phyloP scores from a whole-genome alignment of 2,888 invertebrate genomes.

The Flexamia atlantica region DNA sequence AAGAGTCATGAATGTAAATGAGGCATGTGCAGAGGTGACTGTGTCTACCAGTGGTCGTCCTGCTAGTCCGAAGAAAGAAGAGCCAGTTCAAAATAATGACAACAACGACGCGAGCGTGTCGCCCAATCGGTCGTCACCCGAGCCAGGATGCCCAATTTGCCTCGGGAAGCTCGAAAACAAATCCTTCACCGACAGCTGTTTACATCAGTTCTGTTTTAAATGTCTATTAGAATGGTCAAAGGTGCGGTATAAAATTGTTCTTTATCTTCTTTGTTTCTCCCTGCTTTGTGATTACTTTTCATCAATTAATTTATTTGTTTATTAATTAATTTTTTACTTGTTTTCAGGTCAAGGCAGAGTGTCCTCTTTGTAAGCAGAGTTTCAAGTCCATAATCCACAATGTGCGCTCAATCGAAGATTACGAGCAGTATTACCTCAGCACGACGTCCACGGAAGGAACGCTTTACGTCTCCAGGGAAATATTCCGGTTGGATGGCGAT shows the following conservation, averaged over 20 bases:
- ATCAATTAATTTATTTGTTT: too few relatives aligned
- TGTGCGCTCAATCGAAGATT: slow-evolving; percentile 91
- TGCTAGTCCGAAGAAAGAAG: background rate
- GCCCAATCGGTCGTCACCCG: slow-evolving; percentile 79
- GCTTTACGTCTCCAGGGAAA: background rate
- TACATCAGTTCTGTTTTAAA: slow-evolving; percentile 96
- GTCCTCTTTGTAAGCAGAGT: slow-evolving; percentile 95
- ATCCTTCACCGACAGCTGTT: slow-evolving; percentile 94
- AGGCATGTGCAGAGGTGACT: slow-evolving; percentile 3
- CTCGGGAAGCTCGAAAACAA: slow-evolving; percentile 91
- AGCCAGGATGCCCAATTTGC: slow-evolving; percentile 95
- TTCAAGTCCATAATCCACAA: slow-evolving; percentile 96
- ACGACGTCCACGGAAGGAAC: slow-evolving; percentile 45
- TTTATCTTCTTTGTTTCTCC: too few relatives aligned
- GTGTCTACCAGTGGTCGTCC: background rate
- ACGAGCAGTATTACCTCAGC: slow-evolving; percentile 86
- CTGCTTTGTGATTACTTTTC: too few relatives aligned
- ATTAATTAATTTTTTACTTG: background rate
- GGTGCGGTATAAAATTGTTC: slow-evolving; percentile 73
- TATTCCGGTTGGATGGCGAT: background rate
- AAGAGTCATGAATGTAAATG: slow-evolving; percentile 23
- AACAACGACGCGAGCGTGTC: background rate
- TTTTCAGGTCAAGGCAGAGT: slow-evolving; percentile 91
- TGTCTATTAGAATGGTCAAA: slow-evolving; percentile 97
- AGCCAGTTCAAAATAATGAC: background rate